These are phyloP conservation scores for Agrotis clavis DNA, from an alignment of 2,888 invertebrate species.

Conservation along the genomic window DNA sequence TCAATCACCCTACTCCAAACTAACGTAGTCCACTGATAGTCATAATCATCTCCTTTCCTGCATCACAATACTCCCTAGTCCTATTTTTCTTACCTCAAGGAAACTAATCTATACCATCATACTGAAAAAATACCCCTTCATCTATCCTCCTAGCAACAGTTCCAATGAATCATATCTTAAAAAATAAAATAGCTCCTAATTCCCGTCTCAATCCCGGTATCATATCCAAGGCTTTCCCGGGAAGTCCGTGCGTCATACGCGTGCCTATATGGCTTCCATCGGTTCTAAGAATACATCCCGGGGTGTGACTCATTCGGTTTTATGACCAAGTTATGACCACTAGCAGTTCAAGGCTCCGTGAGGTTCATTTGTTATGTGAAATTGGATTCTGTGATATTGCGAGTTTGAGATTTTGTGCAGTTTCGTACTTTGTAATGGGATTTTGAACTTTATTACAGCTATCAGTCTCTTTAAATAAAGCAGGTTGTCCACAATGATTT, in stretches of 20 bases:
- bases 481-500: too few species aligned
- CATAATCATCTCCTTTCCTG: neutral
- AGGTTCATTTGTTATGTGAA: constrained; percentile 20
- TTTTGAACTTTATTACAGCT: neutral
- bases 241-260: constrained; percentile 55
- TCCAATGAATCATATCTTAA: constrained; percentile 32
- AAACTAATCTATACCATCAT: neutral
- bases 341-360: constrained; percentile 50
- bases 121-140: neutral
- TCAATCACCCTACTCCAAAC: neutral
- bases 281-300: constrained; percentile 57
- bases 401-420: neutral
- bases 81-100: neutral
- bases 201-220: constrained; percentile 40
- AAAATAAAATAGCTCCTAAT: constrained; percentile 23
- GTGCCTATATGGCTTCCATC: constrained; percentile 25
- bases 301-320: constrained; percentile 53
- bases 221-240: constrained; percentile 57
- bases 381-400: constrained; percentile 38
- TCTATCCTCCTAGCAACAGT: neutral
- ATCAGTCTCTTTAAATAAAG: neutral
- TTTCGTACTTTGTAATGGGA: neutral
- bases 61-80: neutral
- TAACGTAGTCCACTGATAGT: neutral
- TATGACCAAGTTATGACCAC: constrained; percentile 42